These are phyloP conservation scores for Bombus terrestris DNA, from an alignment of 1,140 invertebrate genomes.

Conservation along the genomic window DNA sequence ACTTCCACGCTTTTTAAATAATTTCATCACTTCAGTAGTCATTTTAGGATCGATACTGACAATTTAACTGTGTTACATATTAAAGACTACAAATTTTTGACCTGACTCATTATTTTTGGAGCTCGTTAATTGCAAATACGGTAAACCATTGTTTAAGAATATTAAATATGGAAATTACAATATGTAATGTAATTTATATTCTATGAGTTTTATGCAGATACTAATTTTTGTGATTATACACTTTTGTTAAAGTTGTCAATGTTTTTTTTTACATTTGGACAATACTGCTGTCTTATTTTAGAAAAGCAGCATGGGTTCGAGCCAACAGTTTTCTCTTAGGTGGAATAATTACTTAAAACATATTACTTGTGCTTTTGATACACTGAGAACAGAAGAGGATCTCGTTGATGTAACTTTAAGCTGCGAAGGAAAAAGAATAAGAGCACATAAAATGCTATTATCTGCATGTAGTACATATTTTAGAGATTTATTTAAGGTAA, in stretches of 20 bases:
- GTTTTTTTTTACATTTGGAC: neutral
- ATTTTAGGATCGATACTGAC: conserved; percentile 1
- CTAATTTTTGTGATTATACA: neutral
- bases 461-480: conserved; percentile 93
- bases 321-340: conserved; percentile 88
- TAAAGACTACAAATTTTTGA: conserved; percentile 17
- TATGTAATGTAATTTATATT: neutral
- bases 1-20: conserved; percentile 3
- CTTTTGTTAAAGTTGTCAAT: neutral
- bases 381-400: conserved; percentile 89
- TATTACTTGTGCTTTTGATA: conserved; percentile 90
- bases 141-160: conserved; percentile 36
- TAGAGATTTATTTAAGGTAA: conserved; percentile 89
- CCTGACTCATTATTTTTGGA: conserved; percentile 22
- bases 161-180: neutral
- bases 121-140: conserved; percentile 35
- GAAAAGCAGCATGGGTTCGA: conserved; percentile 81
- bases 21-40: neutral
- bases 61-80: conserved; percentile 21
- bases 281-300: conserved; percentile 48
- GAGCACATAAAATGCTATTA: conserved; percentile 93
- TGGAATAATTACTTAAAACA: conserved; percentile 91
- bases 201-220: neutral
- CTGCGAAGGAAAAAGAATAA: conserved; percentile 91
- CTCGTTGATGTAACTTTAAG: conserved; percentile 93